Conservation (phyloP, 1,140 invertebrate species). For the Papilio xuthus region DNA sequence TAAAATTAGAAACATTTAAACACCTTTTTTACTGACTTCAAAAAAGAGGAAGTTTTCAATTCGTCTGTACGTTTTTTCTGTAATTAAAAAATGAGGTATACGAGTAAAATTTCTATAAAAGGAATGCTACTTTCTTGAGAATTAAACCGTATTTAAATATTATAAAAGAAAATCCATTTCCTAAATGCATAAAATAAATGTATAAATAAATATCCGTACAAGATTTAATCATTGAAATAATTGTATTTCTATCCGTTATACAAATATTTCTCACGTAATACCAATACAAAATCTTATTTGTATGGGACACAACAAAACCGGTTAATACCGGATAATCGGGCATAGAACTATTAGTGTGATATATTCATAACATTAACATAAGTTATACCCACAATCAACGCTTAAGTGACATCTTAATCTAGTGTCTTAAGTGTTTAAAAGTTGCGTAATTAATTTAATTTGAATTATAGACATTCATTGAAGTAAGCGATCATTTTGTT, state of each 20-base stretch:
- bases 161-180: neutral
- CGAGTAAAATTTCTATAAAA: neutral
- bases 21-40: no score
- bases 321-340: conserved; percentile 44
- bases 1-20: no score
- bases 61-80: no score
- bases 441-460: conserved; percentile 31
- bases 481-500: conserved; percentile 13
- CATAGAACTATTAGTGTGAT: conserved; percentile 53
- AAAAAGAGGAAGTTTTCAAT: no score
- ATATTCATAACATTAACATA: conserved; percentile 55
- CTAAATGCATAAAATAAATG: neutral
- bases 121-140: neutral
- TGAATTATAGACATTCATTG: conserved; percentile 5
- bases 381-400: conserved; percentile 47
- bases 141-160: neutral
- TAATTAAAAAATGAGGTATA: neutral
- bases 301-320: conserved; percentile 41
- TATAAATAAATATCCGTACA: neutral
- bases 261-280: neutral
- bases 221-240: conserved; percentile 16
- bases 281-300: conserved; percentile 26
- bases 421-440: conserved; percentile 32
- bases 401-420: conserved; percentile 46
- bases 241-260: neutral